These are phyloP conservation scores for Procambarus clarkii DNA, from an alignment of 1,140 invertebrate species.

Conservation along the genomic window DNA sequence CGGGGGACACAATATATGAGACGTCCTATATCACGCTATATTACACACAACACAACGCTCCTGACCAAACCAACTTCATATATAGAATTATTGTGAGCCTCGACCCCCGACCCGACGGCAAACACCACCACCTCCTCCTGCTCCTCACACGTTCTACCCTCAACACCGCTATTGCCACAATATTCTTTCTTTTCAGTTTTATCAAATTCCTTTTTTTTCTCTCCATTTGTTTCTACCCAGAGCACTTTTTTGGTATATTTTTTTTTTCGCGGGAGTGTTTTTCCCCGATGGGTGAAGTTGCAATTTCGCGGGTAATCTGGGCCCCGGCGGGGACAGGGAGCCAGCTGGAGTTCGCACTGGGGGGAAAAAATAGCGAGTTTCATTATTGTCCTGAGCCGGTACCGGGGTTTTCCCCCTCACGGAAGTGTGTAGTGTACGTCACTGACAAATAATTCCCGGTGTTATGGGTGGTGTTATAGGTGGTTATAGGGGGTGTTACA, in stretches of 20 bases:
- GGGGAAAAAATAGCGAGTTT: not conserved
- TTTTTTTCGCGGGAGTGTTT: not conserved
- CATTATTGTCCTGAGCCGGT: too few relatives aligned
- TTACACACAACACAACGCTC: conserved; percentile 1
- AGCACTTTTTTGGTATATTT: too few relatives aligned
- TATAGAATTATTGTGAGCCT: conserved; percentile 4
- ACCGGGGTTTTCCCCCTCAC: too few relatives aligned
- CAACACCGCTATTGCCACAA: not conserved
- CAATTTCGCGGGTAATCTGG: conserved; percentile 7
- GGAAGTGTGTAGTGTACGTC: too few relatives aligned
- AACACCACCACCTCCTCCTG: too few relatives aligned
- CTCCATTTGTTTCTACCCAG: too few relatives aligned
- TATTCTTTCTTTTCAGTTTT: conserved; percentile 1
- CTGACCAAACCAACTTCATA: not conserved
- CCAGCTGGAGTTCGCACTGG: not conserved
- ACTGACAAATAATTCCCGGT: too few relatives aligned
- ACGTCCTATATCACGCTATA: not conserved
- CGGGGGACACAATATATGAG: not conserved
- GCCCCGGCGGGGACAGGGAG: not conserved
- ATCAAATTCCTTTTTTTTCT: too few relatives aligned
- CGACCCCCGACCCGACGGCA: not conserved
- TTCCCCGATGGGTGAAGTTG: not conserved
- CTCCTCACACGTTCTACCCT: not conserved
- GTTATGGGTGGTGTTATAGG: too few relatives aligned
- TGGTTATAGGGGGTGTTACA: too few relatives aligned